Evolutionary conservation across 2,113 vertebrate species (phyloP).

Genomic region (Anseranas semipalmata): DNA sequence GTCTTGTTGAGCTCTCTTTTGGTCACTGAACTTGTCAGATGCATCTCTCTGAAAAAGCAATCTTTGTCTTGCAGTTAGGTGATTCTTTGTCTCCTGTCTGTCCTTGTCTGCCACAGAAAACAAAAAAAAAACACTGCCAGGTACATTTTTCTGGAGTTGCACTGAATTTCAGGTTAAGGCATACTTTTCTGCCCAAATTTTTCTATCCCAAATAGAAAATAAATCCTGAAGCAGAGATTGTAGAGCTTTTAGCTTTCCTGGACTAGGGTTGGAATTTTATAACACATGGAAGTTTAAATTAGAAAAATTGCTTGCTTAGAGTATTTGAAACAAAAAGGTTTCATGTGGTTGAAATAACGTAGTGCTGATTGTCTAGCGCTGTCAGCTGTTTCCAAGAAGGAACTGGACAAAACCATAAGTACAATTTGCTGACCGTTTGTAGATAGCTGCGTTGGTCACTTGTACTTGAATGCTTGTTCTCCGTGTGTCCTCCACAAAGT

Average conservation of each 20-base stretch:
- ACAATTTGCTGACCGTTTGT: neutral
- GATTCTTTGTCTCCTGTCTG: neutral
- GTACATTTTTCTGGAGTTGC: neutral
- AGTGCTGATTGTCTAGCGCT: neutral
- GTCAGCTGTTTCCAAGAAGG: neutral
- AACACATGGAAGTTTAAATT: neutral
- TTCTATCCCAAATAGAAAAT: neutral
- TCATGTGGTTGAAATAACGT: neutral
- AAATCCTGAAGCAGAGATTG: neutral
- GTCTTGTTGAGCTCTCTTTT: neutral
- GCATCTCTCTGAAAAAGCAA: neutral
- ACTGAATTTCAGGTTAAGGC: neutral
- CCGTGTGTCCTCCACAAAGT: neutral
- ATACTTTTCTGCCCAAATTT: neutral
- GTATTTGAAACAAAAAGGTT: neutral
- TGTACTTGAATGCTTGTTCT: neutral
- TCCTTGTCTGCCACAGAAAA: neutral
- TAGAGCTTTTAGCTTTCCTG: neutral
- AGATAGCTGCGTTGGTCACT: neutral
- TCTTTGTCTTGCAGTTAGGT: neutral
- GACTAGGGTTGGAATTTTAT: neutral
- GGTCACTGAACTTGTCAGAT: neutral
- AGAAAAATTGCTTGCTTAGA: neutral
- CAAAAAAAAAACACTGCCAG: neutral
- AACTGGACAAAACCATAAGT: neutral